A percentile compares a stretch with the other conserved stretches of the same genome.
phyloP scores from a whole-genome alignment of 2,113 vertebrate genomes.

The Verasper variegatus region DNA sequence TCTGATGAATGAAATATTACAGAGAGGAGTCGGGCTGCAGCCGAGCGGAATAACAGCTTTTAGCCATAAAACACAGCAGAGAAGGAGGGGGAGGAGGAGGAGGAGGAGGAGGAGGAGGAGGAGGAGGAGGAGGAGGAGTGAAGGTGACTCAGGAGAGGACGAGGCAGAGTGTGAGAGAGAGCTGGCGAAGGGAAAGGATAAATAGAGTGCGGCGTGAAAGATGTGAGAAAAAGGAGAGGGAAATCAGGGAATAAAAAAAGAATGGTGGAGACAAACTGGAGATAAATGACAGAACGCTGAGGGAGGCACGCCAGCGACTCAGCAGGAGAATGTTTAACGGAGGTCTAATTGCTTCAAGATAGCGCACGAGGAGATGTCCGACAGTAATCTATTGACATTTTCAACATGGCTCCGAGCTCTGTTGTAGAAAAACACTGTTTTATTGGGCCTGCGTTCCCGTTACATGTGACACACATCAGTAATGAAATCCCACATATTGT shows the following conservation, averaged over 20 bases:
- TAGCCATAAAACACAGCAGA: slow-evolving; percentile 77
- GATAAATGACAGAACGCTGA: slow-evolving; percentile 16
- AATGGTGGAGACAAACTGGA: slow-evolving; percentile 9
- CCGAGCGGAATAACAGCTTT: slow-evolving; percentile 83
- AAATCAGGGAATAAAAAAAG: not conserved
- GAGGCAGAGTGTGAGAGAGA: slow-evolving; percentile 34
- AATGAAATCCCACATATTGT: too few species aligned
- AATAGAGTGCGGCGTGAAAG: slow-evolving; percentile 47
- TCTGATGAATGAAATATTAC: slow-evolving; percentile 85
- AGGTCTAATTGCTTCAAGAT: slow-evolving; percentile 53
- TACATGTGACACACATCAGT: not conserved
- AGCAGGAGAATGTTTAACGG: slow-evolving; percentile 37
- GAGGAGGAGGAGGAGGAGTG: slow-evolving; percentile 61
- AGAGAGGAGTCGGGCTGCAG: slow-evolving; percentile 79
- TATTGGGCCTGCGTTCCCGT: not conserved
- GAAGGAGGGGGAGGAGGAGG: slow-evolving; percentile 58
- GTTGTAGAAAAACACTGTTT: slow-evolving; percentile 15
- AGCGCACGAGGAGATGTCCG: slow-evolving; percentile 23
- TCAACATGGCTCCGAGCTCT: slow-evolving; percentile 37
- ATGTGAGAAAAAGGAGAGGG: slow-evolving; percentile 16
- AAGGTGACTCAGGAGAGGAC: slow-evolving; percentile 74
- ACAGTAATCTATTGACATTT: slow-evolving; percentile 46
- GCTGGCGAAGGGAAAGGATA: slow-evolving; percentile 45
- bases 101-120: slow-evolving; percentile 62
- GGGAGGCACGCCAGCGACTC: slow-evolving; percentile 18